These are phyloP conservation scores for Taphrorychus bicolor DNA, from an alignment of 2,888 invertebrate species.

Conservation along the genomic window DNA sequence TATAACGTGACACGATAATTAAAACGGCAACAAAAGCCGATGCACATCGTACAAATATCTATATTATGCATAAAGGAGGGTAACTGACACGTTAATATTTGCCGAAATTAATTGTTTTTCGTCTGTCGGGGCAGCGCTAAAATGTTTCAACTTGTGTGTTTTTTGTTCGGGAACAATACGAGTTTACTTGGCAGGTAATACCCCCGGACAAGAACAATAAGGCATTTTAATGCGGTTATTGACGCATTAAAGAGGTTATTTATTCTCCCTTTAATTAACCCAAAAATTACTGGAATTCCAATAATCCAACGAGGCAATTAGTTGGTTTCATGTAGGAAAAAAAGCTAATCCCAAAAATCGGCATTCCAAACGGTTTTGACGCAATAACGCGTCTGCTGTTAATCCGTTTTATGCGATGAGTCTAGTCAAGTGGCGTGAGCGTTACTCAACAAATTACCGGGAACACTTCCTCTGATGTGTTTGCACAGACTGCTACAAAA, in stretches of 20 bases:
- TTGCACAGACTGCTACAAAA: too few relatives aligned
- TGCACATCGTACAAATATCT: slow-evolving; percentile 25
- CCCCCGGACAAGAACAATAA: neutral
- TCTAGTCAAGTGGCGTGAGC: neutral
- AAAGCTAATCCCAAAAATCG: neutral
- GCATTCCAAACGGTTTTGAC: neutral
- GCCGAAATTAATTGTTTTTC: slow-evolving; percentile 26
- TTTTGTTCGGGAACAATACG: neutral
- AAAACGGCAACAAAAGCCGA: slow-evolving; percentile 16
- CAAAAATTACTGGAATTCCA: neutral
- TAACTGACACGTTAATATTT: slow-evolving; percentile 34
- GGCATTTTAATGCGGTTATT: neutral
- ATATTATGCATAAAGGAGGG: slow-evolving; percentile 21
- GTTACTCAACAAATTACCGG: too few relatives aligned
- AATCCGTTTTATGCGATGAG: too few relatives aligned
- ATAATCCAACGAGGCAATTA: neutral
- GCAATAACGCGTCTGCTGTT: neutral
- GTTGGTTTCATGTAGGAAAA: too few relatives aligned
- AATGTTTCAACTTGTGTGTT: slow-evolving; percentile 14
- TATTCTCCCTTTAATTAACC: neutral
- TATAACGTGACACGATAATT: slow-evolving; percentile 22
- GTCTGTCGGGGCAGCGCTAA: slow-evolving; percentile 23
- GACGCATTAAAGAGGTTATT: too few relatives aligned
- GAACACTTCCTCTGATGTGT: too few relatives aligned
- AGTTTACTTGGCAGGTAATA: neutral